Percentiles rank a stretch among this genome's conserved stretches.
Evolutionary conservation across 2,888 invertebrate species (phyloP).

Genomic region (Agrotis clavis): DNA sequence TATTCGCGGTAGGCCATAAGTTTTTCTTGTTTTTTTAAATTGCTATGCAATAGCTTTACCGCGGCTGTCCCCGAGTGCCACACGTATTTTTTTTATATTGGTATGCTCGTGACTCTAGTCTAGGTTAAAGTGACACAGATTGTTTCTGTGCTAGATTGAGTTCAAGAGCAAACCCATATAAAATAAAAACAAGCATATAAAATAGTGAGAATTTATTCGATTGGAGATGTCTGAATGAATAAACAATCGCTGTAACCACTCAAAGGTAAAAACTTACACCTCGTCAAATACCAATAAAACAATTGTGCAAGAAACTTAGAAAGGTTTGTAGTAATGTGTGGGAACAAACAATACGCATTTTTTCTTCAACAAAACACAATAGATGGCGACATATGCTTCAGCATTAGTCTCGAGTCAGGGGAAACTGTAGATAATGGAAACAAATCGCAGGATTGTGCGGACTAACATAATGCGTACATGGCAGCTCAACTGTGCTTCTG

Average conservation of each 20-base stretch:
- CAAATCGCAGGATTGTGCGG: conserved; percentile 45
- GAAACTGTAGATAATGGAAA: conserved; percentile 55
- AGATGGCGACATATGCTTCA: conserved; percentile 60
- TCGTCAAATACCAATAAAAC: conserved; percentile 16
- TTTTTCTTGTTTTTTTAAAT: too few species aligned
- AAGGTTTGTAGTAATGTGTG: conserved; percentile 37
- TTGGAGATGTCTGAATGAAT: neutral
- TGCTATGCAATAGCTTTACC: too few species aligned
- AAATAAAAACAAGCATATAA: too few species aligned
- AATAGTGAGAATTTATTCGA: neutral
- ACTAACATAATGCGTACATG: conserved; percentile 17
- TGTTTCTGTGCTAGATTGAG: too few species aligned
- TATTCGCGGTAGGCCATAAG: too few species aligned
- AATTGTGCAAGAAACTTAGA: conserved; percentile 37
- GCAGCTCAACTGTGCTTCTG: neutral
- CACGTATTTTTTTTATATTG: too few species aligned
- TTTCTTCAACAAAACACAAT: conserved; percentile 57
- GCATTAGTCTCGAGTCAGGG: conserved; percentile 50
- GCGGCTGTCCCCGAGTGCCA: too few species aligned
- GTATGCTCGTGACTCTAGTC: too few species aligned
- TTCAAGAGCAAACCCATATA: too few species aligned
- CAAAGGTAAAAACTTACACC: neutral
- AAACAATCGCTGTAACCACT: conserved; percentile 16
- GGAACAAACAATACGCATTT: conserved; percentile 50
- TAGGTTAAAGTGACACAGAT: too few species aligned